These are phyloP conservation scores for Dermolepida albohirtum DNA, from an alignment of 2,888 invertebrate genomes.

Conservation along the genomic window DNA sequence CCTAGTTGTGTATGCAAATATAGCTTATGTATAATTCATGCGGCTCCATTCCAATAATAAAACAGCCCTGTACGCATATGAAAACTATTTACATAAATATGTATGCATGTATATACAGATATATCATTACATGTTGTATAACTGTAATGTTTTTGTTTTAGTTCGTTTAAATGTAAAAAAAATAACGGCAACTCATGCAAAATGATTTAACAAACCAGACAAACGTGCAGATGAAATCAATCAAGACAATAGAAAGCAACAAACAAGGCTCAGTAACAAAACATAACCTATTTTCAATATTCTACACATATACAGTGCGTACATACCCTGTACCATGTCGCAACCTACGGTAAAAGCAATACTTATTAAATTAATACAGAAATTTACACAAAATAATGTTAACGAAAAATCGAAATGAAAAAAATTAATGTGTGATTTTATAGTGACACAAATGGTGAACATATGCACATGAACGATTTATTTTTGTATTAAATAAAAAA, in stretches of 20 bases:
- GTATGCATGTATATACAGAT: too few species aligned
- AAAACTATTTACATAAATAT: too few species aligned
- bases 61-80: too few species aligned
- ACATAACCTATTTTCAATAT: slow-evolving; percentile 9
- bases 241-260: neutral
- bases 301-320: slow-evolving; percentile 48
- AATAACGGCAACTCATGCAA: too few species aligned
- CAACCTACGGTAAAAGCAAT: slow-evolving; percentile 74
- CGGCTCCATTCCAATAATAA: too few species aligned
- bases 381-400: slow-evolving; percentile 31
- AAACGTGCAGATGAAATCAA: slow-evolving; percentile 13
- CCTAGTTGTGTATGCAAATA: too few species aligned
- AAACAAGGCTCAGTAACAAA: neutral
- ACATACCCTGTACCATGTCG: slow-evolving; percentile 94
- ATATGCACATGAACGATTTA: neutral
- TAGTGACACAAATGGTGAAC: slow-evolving; percentile 2
- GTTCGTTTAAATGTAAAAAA: too few species aligned
- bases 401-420: slow-evolving; percentile 24
- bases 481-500: neutral
- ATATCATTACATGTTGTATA: too few species aligned
- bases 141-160: too few species aligned
- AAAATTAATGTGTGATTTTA: slow-evolving; percentile 12
- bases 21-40: too few species aligned
- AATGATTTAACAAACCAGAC: neutral
- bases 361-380: slow-evolving; percentile 39